These are phyloP conservation scores for Phyllopteryx taeniolatus DNA, from an alignment of 2,113 vertebrate species.

Conservation along the genomic window DNA sequence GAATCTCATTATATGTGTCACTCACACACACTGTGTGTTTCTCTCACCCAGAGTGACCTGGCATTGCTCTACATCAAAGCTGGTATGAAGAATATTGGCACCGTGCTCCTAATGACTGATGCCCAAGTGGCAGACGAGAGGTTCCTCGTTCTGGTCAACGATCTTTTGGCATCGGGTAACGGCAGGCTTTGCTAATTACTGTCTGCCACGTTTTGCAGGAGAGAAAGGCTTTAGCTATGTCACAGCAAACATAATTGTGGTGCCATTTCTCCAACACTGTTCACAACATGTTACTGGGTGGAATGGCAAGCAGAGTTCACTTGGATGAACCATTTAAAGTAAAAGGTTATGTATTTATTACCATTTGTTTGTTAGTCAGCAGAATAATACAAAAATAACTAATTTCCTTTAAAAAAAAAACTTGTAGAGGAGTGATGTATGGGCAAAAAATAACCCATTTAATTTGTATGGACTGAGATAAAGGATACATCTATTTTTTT, in stretches of 20 bases:
- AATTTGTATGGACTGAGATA: too few species aligned
- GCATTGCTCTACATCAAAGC: slow-evolving; percentile 85
- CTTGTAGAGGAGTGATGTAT: too few species aligned
- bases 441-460: too few species aligned
- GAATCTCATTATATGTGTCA: slow-evolving; percentile 28
- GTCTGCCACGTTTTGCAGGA: slow-evolving; percentile 30
- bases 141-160: slow-evolving; percentile 92
- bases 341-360: neutral
- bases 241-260: slow-evolving; percentile 6
- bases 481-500: too few species aligned
- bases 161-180: slow-evolving; percentile 90
- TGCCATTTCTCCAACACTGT: slow-evolving; percentile 15
- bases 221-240: slow-evolving; percentile 14
- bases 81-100: slow-evolving; percentile 85
- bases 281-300: slow-evolving; percentile 6
- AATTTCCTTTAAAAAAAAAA: too few species aligned
- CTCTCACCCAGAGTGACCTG: slow-evolving; percentile 65
- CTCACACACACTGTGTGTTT: slow-evolving; percentile 12
- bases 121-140: slow-evolving; percentile 87
- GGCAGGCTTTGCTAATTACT: slow-evolving; percentile 24
- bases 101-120: slow-evolving; percentile 88
- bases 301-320: neutral
- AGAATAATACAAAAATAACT: too few species aligned
- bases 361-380: too few species aligned
- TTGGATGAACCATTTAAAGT: neutral